Evolutionary conservation across 2,888 invertebrate genomes (phyloP).

Genomic region (Unio delphinus): DNA sequence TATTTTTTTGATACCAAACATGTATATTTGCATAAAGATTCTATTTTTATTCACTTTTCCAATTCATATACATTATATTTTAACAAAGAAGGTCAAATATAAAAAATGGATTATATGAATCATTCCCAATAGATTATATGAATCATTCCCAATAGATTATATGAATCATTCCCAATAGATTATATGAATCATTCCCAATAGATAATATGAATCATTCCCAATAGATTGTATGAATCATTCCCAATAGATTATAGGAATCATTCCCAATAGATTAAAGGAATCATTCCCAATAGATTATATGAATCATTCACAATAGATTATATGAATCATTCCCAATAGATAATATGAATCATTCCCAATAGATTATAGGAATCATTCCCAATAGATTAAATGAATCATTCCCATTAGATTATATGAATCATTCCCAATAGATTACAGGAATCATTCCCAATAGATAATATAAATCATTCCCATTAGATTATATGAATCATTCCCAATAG

Average conservation of each 20-base stretch:
- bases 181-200: neutral
- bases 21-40: too few species aligned
- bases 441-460: neutral
- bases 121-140: neutral
- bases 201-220: neutral
- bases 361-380: neutral
- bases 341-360: neutral
- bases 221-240: neutral
- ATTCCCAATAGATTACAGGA: neutral
- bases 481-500: neutral
- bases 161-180: neutral
- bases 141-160: neutral
- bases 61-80: too few species aligned
- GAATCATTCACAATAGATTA: neutral
- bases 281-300: neutral
- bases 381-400: neutral
- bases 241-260: neutral
- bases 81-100: too few species aligned
- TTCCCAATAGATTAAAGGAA: neutral
- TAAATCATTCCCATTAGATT: neutral
- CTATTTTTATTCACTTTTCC: too few species aligned
- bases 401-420: neutral
- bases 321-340: neutral
- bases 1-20: too few species aligned
- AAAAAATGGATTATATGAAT: neutral